phyloP scores from a whole-genome alignment of 2,888 invertebrate species.

The Synergus gifuensis region DNA sequence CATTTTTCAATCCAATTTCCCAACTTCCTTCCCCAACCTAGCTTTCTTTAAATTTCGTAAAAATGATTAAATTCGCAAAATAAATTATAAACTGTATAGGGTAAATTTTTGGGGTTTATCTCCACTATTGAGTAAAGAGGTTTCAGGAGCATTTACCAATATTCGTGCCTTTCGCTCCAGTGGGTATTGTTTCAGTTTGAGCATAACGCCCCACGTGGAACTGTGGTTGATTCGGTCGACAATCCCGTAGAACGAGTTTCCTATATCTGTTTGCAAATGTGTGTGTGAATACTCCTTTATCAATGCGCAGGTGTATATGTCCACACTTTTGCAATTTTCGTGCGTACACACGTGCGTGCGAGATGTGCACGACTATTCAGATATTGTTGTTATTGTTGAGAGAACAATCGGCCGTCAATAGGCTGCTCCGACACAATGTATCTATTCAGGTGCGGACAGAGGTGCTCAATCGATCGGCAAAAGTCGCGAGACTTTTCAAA shows the following conservation, averaged over 20 bases:
- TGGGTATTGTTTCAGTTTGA: constrained; percentile 46
- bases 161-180: constrained; percentile 41
- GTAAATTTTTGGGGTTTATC: background rate
- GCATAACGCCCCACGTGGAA: constrained; percentile 52
- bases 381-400: constrained; percentile 78
- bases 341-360: constrained; percentile 68
- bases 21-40: no score
- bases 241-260: constrained; percentile 57
- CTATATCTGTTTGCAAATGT: constrained; percentile 52
- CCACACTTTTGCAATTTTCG: constrained; percentile 51
- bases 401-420: constrained; percentile 78
- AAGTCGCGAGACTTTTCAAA: constrained; percentile 57
- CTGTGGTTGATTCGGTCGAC: constrained; percentile 60
- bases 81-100: background rate
- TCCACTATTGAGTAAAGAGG: background rate
- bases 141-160: constrained; percentile 23
- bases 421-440: constrained; percentile 76
- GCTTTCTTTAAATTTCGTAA: no score
- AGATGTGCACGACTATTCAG: constrained; percentile 76
- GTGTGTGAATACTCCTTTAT: constrained; percentile 34
- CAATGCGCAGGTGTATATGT: constrained; percentile 46
- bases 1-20: no score
- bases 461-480: constrained; percentile 73
- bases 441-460: constrained; percentile 77
- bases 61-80: no score